Evolutionary conservation across 2,888 invertebrate species (phyloP).

Genomic region (Macrosiphum euphorbiae): DNA sequence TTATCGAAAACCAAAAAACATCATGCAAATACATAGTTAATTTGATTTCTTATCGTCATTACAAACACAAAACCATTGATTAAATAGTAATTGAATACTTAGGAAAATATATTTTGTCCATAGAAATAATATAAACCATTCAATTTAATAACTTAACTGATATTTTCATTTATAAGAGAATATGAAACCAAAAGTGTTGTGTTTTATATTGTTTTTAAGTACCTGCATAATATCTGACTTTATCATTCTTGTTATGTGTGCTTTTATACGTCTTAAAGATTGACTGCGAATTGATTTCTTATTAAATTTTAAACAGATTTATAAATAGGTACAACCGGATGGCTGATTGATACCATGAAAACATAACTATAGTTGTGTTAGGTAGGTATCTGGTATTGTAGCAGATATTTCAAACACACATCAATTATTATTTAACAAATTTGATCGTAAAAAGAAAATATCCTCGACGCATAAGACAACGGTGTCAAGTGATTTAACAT

Average conservation of each 20-base stretch:
- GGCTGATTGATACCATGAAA: not conserved
- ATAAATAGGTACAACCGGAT: not conserved
- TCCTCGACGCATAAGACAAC: not conserved
- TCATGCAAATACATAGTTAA: not conserved
- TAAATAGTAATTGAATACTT: not conserved
- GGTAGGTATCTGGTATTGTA: not conserved
- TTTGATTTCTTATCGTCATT: not conserved
- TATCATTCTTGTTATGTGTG: not conserved
- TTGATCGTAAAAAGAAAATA: slow-evolving; percentile 27
- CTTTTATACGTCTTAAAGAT: not conserved
- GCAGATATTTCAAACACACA: not conserved
- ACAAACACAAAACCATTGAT: not conserved
- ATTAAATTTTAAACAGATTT: not conserved
- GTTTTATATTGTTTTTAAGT: not conserved
- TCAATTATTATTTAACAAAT: slow-evolving; percentile 3
- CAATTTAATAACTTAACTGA: not conserved
- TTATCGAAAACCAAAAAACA: not conserved
- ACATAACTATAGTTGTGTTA: not conserved
- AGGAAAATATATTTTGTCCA: not conserved
- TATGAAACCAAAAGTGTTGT: not conserved
- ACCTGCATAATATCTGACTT: not conserved
- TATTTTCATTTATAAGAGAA: not conserved
- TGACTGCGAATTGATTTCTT: not conserved
- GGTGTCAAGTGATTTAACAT: slow-evolving; percentile 23
- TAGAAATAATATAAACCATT: not conserved